These are phyloP conservation scores for Macrotrachela quadricornifera DNA, from an alignment of 1,140 invertebrate species.

Conservation along the genomic window DNA sequence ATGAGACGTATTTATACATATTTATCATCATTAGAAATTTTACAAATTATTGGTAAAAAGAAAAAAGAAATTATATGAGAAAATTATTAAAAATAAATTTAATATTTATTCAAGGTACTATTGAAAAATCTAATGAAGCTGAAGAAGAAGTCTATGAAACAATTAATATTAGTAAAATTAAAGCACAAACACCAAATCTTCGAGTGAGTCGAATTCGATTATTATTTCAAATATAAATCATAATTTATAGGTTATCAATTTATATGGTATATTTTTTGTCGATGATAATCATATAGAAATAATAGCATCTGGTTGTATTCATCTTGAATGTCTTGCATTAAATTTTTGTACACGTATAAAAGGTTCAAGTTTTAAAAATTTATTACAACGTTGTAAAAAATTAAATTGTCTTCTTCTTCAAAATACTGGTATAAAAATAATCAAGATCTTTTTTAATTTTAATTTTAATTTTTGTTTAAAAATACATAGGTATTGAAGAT, in stretches of 20 bases:
- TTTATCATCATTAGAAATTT: conserved; percentile 89
- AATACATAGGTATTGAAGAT: conserved; percentile 67
- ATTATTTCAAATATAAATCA: neutral
- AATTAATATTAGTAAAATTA: conserved; percentile 57
- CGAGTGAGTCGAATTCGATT: conserved; percentile 30
- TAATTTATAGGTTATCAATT: conserved; percentile 20
- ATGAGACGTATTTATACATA: conserved; percentile 99
- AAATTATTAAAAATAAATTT: neutral
- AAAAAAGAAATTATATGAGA: neutral
- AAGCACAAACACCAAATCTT: conserved; percentile 66
- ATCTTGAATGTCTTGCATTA: conserved; percentile 83
- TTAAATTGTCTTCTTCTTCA: conserved; percentile 78
- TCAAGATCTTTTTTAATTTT: conserved; percentile 8
- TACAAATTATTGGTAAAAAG: conserved; percentile 71
- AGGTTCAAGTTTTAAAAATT: conserved; percentile 76
- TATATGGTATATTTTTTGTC: conserved; percentile 80
- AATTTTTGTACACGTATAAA: conserved; percentile 91
- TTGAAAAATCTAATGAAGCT: conserved; percentile 83
- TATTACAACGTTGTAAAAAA: conserved; percentile 76
- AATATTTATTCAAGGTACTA: conserved; percentile 49
- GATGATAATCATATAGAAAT: conserved; percentile 97
- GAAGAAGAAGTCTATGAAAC: conserved; percentile 93
- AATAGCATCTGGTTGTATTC: conserved; percentile 46
- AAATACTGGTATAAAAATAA: conserved; percentile 51
- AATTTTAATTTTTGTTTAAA: too few species aligned